Conservation (phyloP, 2,113 vertebrate genomes). For the Aphelocoma coerulescens region DNA sequence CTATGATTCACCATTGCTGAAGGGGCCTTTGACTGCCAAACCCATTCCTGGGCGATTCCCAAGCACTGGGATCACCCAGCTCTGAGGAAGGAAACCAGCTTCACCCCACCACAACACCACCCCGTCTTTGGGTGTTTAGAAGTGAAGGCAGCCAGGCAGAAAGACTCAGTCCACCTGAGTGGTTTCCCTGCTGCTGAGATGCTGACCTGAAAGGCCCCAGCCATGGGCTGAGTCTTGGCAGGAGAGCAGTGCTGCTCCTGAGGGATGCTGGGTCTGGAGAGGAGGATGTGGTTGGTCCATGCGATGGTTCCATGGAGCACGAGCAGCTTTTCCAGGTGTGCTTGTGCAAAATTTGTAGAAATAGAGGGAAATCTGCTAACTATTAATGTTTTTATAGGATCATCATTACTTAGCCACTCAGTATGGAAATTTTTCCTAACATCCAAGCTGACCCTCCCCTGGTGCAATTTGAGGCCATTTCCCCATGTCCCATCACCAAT, state of each 20-base stretch:
- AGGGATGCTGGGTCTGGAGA: background rate
- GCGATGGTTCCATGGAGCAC: fast-evolving
- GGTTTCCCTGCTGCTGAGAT: background rate
- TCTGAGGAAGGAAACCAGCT: background rate
- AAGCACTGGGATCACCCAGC: background rate
- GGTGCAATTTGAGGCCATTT: background rate
- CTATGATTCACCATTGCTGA: background rate
- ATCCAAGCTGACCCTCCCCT: background rate
- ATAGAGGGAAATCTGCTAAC: background rate
- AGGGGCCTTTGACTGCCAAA: background rate
- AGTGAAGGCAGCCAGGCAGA: background rate
- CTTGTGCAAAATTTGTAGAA: background rate
- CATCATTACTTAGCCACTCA: background rate
- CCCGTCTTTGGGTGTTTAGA: background rate
- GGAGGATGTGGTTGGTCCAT: fast-evolving
- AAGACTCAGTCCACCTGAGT: background rate
- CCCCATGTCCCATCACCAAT: background rate
- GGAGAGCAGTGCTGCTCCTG: background rate
- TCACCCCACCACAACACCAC: fast-evolving
- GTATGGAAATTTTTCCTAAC: background rate
- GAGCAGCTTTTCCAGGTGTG: background rate
- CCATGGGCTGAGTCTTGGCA: background rate
- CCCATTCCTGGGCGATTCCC: background rate
- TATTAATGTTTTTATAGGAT: background rate
- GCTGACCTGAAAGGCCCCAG: background rate